Percentiles rank a stretch among this genome's conserved stretches.
These are phyloP conservation scores for Pardalotus punctatus DNA, from an alignment of 2,113 vertebrate species.

Conservation along the genomic window DNA sequence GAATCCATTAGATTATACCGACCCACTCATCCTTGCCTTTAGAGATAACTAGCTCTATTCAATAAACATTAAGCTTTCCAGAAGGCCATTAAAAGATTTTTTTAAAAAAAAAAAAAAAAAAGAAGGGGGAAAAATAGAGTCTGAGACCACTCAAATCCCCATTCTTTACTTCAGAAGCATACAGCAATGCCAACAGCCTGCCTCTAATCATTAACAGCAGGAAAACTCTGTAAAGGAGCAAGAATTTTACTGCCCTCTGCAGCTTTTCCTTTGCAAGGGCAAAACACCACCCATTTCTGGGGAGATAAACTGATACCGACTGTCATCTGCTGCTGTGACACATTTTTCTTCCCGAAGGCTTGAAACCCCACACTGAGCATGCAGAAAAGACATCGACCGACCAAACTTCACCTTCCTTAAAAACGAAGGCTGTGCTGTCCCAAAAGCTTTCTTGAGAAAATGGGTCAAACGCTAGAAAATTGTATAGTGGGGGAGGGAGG, in stretches of 20 bases:
- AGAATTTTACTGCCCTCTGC: slow-evolving; percentile 71
- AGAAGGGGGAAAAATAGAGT: fast-evolving
- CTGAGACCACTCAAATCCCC: background rate
- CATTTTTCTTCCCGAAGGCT: background rate
- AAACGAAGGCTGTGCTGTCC: background rate
- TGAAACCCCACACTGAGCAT: background rate
- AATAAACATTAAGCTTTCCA: background rate
- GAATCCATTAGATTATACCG: background rate
- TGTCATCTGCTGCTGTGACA: background rate
- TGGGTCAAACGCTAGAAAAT: background rate
- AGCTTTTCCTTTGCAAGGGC: slow-evolving; percentile 44
- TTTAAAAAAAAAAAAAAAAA: no score
- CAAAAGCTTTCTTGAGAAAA: background rate
- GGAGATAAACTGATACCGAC: background rate
- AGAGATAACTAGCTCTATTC: background rate
- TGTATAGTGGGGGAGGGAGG: background rate
- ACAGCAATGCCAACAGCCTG: background rate
- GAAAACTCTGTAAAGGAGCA: slow-evolving; percentile 4
- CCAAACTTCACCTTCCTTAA: background rate
- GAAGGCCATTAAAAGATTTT: background rate
- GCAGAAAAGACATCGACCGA: background rate
- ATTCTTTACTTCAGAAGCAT: background rate
- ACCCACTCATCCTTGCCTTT: background rate
- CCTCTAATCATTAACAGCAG: background rate
- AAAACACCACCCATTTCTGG: background rate